Conservation (phyloP, 2,888 invertebrate genomes). For the Ophion ventricosus region DNA sequence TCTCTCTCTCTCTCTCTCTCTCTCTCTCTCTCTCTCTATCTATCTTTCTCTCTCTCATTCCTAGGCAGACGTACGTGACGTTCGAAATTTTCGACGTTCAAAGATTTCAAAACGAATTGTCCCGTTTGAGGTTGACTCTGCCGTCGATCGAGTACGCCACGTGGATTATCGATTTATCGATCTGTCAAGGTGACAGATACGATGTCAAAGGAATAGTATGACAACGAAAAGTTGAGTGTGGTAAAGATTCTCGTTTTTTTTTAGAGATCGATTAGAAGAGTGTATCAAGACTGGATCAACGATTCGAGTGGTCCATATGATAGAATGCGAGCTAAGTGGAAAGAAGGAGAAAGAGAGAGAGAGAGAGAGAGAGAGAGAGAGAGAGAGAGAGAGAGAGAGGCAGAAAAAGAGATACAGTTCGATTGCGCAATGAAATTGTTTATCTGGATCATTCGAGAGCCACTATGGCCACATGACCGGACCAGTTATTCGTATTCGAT, state of each 20-base stretch:
- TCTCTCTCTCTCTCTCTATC: background rate
- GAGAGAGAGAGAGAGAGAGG: too few relatives aligned
- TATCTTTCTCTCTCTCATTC: background rate
- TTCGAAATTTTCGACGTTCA: background rate
- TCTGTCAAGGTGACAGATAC: background rate
- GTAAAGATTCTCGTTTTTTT: background rate
- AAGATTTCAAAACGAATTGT: background rate
- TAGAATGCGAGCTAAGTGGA: background rate
- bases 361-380: too few relatives aligned
- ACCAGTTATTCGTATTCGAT: background rate
- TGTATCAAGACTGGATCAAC: background rate
- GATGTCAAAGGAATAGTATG: background rate
- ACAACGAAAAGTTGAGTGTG: background rate
- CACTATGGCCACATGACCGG: background rate
- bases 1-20: background rate
- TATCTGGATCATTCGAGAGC: background rate
- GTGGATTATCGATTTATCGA: conserved; percentile 1
- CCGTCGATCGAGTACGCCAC: background rate
- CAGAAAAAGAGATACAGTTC: too few relatives aligned
- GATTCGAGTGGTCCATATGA: background rate
- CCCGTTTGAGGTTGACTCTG: background rate
- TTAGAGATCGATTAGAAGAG: background rate
- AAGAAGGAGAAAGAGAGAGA: too few relatives aligned
- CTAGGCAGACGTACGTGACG: background rate
- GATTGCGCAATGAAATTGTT: background rate